Base-by-base conservation (phyloP, 1,140 invertebrate genomes). In the Maconellicoccus hirsutus region DNA sequence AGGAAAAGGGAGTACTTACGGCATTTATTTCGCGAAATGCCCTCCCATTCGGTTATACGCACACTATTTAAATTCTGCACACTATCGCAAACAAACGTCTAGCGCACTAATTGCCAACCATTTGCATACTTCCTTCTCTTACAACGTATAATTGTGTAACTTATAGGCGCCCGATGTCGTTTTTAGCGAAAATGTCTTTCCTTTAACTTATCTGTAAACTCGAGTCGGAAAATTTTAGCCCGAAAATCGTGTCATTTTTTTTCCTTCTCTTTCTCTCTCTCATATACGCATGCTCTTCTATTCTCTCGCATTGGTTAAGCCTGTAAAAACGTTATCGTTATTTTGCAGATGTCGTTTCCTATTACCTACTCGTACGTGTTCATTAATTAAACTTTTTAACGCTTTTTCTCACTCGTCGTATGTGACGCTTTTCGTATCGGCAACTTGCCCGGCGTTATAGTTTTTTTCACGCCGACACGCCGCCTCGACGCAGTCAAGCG, bases 181-280 rank as follows among this genome's bases (percentile, higher is more conserved):
- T 52, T 19, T 19, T 33, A 19, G 16, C 42, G 42, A 52, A 52
- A 52, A 52, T 52, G 42, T 52, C 42, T 52, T 52, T 52, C 42
- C 42, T 52, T 52, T 52, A 52, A 52, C 42, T 52, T 52, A 52
- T 52, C 42, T 52, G 42, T 52, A 52, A 52, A 52, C 42, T 52
- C n/a, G 42, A 8, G 42, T 52, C 16, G 42, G 42, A 19, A 52
- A 8, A 8, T 16, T 52, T 52, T 52, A 14, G 42, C 42, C 42
- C 4, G 42, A 52, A 52, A 52, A 52, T 52, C 42, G 42, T 52
- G 29, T 52, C n/a, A 52, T 16, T 16, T 52, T 52, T 52, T 52
- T 16, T 19, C n/a, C 12, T 33, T 33, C 12, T 33, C 29, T 12
- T 6, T 12, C 29, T 33, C 29, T 33, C 29, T 33, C 29, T 33